Conservation (phyloP, 2,797 vertebrate species). For the Urophycis tenuis region DNA sequence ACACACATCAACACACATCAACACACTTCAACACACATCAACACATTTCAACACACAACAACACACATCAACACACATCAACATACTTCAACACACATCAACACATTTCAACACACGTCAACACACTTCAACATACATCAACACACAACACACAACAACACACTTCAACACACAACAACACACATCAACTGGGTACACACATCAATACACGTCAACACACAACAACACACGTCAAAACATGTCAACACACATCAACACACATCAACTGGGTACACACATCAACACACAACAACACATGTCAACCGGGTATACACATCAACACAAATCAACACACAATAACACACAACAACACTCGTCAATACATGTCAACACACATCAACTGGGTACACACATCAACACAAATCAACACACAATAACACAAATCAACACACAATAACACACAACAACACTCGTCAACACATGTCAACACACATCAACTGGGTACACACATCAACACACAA, state of each 20-base stretch:
- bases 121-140: neutral
- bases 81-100: too few species aligned
- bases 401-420: neutral
- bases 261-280: neutral
- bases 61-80: too few species aligned
- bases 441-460: neutral
- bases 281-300: conserved; percentile 60
- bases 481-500: neutral
- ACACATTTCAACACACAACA: neutral
- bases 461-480: neutral
- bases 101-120: too few species aligned
- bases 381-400: too few species aligned
- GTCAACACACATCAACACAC: too few species aligned
- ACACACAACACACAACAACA: neutral
- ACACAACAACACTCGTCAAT: neutral
- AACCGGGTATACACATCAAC: conserved; percentile 65
- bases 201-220: neutral
- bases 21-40: neutral
- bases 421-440: neutral
- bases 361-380: too few species aligned
- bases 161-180: neutral
- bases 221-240: too few species aligned
- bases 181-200: neutral
- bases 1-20: neutral
- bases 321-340: neutral